Evolutionary conservation across 1,140 invertebrate species (phyloP).

Genomic region (Aphis craccivora): DNA sequence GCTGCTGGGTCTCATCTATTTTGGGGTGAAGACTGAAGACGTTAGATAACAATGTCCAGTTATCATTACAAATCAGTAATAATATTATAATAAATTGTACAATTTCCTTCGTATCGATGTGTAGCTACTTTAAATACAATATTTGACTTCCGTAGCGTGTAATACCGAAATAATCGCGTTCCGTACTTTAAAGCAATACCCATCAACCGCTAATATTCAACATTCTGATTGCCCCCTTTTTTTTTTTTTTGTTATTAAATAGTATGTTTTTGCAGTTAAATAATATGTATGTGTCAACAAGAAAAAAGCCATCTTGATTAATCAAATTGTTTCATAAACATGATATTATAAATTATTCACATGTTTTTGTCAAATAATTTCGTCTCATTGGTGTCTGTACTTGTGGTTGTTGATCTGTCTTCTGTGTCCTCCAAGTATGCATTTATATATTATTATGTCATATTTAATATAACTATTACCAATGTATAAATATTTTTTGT

Average conservation of each 20-base stretch:
- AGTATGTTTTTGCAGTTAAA: not conserved
- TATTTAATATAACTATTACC: not conserved
- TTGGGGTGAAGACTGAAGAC: too few relatives aligned
- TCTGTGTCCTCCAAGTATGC: not conserved
- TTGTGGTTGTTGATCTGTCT: not conserved
- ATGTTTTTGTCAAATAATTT: not conserved
- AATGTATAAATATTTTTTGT: not conserved
- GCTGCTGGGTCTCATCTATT: too few relatives aligned
- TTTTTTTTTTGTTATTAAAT: not conserved
- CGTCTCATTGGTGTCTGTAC: not conserved
- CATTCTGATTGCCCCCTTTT: not conserved
- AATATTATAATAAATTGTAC: not conserved
- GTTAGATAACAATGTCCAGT: not conserved
- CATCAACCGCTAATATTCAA: not conserved
- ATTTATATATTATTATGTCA: not conserved
- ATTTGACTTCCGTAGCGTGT: not conserved
- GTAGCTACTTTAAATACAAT: not conserved
- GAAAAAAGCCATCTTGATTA: not conserved
- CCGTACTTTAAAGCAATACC: not conserved
- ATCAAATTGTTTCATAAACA: not conserved
- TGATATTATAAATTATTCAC: constrained; percentile 21
- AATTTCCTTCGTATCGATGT: not conserved
- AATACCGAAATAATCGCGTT: not conserved
- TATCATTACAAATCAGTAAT: not conserved
- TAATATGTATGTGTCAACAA: not conserved